A percentile compares a stretch with the other conserved stretches of the same genome.
These are phyloP conservation scores for Busseola fusca DNA, from an alignment of 2,888 invertebrate genomes.

Conservation along the genomic window DNA sequence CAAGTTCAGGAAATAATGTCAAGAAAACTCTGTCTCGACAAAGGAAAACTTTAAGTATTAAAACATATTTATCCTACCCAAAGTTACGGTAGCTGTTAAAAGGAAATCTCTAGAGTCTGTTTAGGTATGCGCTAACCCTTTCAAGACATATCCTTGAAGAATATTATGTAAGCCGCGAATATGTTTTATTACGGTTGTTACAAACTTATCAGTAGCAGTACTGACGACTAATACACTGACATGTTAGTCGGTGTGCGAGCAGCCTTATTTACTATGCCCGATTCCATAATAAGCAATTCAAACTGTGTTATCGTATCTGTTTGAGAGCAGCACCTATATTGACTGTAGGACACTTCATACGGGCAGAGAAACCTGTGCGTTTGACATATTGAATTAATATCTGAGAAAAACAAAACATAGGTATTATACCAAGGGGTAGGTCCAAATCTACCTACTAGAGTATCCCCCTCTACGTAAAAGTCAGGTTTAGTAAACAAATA, in stretches of 20 bases:
- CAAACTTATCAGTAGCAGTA: not conserved
- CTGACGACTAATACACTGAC: not conserved
- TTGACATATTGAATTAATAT: conserved; percentile 10
- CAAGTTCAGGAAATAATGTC: conserved; percentile 3
- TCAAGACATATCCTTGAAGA: conserved; percentile 30
- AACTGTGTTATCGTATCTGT: conserved; percentile 61
- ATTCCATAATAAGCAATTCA: conserved; percentile 61
- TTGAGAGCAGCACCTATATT: conserved; percentile 55
- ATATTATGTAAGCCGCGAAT: conserved; percentile 12
- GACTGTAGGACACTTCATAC: conserved; percentile 49
- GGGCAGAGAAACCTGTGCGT: conserved; percentile 37
- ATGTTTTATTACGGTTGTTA: conserved; percentile 5
- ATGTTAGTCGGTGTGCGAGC: conserved; percentile 35
- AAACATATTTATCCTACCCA: conserved; percentile 23
- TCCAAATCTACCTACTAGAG: not conserved
- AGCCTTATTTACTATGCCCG: conserved; percentile 46
- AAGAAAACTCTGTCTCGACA: not conserved
- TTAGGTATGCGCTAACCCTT: conserved; percentile 37
- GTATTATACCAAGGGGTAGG: not conserved
- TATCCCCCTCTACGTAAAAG: not conserved
- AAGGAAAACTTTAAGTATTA: conserved; percentile 13
- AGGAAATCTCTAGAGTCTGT: conserved; percentile 26
- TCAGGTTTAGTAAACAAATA: not conserved
- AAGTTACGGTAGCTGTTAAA: conserved; percentile 35
- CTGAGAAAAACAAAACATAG: not conserved